A percentile compares a stretch with the other conserved stretches of the same genome.
These are phyloP conservation scores for Lordiphosa andalusiaca DNA, from an alignment of 2,888 invertebrate species.

Conservation along the genomic window DNA sequence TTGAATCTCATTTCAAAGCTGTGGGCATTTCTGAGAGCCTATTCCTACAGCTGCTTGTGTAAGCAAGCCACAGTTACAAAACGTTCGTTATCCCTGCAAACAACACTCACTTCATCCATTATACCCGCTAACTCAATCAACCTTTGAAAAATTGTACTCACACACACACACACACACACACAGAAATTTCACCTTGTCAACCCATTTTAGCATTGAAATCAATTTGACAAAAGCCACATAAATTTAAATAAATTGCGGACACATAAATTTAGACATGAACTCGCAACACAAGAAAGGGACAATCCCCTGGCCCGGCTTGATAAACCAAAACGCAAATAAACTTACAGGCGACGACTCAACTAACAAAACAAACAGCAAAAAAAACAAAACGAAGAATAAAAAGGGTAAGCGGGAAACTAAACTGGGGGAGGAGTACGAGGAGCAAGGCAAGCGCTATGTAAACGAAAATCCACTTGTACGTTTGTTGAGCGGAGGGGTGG, in stretches of 20 bases:
- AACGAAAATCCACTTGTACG: constrained; percentile 43
- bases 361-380: constrained; percentile 64
- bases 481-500: constrained; percentile 2
- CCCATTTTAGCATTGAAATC: constrained; percentile 74
- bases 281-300: not conserved
- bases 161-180: constrained; percentile 17
- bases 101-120: too few species aligned
- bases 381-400: constrained; percentile 17
- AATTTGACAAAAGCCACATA: constrained; percentile 76
- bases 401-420: constrained; percentile 50
- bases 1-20: too few species aligned
- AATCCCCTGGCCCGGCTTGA: constrained; percentile 20
- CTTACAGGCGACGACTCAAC: constrained; percentile 66
- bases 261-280: constrained; percentile 72
- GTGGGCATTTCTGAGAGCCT: too few species aligned
- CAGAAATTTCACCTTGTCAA: constrained; percentile 58
- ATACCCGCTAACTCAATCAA: constrained; percentile 54
- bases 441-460: constrained; percentile 35
- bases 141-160: constrained; percentile 33
- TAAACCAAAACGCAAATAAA: constrained; percentile 73
- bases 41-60: too few species aligned
- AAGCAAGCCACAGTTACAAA: too few species aligned
- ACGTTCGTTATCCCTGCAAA: too few species aligned
- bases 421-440: constrained; percentile 26
- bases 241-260: constrained; percentile 74